phyloP scores from a whole-genome alignment of 2,797 vertebrate genomes.

The Cyclura pinguis region DNA sequence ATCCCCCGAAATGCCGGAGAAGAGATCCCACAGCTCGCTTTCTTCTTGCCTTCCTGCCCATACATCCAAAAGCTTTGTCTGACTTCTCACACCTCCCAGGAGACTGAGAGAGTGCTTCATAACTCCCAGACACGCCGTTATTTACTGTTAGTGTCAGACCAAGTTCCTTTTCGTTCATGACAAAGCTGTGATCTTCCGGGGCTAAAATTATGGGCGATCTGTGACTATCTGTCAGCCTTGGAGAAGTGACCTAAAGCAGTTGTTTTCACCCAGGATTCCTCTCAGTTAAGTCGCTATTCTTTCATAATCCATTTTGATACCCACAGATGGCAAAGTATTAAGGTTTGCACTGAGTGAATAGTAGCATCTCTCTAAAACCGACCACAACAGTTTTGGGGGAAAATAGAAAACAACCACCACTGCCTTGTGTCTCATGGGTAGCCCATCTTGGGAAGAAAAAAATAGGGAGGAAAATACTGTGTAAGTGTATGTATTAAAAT shows the following conservation, averaged over 20 bases:
- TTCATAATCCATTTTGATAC: background rate
- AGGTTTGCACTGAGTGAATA: background rate
- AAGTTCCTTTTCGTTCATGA: slow-evolving; percentile 67
- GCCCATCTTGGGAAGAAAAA: background rate
- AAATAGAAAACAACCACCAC: background rate
- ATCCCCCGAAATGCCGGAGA: slow-evolving; percentile 52
- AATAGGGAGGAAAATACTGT: background rate
- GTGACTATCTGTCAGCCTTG: slow-evolving; percentile 53
- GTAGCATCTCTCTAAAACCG: background rate
- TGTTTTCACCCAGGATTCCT: slow-evolving; percentile 59
- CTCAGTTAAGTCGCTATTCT: background rate
- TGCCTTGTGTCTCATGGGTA: background rate
- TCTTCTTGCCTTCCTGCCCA: slow-evolving; percentile 66
- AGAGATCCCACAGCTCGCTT: slow-evolving; percentile 62
- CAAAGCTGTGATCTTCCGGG: slow-evolving; percentile 63
- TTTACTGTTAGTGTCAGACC: slow-evolving; percentile 71
- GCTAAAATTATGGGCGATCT: slow-evolving; percentile 67
- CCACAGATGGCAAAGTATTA: background rate
- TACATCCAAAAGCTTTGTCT: slow-evolving; percentile 65
- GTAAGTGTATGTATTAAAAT: slow-evolving; percentile 10
- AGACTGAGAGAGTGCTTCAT: slow-evolving; percentile 33
- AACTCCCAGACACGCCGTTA: slow-evolving; percentile 64
- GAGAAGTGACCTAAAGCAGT: slow-evolving; percentile 65
- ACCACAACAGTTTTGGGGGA: background rate
- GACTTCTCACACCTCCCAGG: slow-evolving; percentile 63